Evolutionary conservation across 2,797 vertebrate species (phyloP).

Genomic region (Coluber constrictor): DNA sequence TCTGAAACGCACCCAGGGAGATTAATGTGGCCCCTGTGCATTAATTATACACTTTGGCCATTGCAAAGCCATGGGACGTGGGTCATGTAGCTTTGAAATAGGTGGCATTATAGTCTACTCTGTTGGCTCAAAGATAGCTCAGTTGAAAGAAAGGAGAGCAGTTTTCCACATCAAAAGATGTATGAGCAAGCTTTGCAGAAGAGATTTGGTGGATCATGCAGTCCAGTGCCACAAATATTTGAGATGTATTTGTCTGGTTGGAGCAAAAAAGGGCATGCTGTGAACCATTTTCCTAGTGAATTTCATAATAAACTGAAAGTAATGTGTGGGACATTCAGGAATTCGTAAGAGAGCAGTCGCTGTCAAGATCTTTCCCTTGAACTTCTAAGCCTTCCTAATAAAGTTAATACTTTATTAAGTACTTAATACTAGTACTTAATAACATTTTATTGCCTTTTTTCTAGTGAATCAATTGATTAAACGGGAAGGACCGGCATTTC

Average conservation of each 20-base stretch:
- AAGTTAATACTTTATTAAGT: no score
- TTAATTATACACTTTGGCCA: background rate
- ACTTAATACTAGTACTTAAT: slow-evolving; percentile 39
- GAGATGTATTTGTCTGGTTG: background rate
- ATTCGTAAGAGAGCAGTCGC: background rate
- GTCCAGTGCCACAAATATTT: background rate
- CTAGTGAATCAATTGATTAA: slow-evolving; percentile 85
- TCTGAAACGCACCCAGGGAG: background rate
- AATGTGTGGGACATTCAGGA: background rate
- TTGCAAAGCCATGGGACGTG: background rate
- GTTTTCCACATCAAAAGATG: background rate
- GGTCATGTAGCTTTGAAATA: background rate
- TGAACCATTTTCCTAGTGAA: background rate
- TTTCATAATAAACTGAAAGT: background rate
- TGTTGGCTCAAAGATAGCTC: background rate
- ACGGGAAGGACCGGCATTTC: slow-evolving; percentile 93
- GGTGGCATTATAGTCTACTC: background rate
- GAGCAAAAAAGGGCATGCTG: background rate
- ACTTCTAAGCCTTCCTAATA: slow-evolving; percentile 4
- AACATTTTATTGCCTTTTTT: slow-evolving; percentile 54
- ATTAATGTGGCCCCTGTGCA: background rate
- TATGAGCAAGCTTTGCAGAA: background rate
- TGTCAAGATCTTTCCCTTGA: background rate
- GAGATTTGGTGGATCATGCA: background rate
- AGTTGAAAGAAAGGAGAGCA: background rate